Conservation (phyloP, 1,140 invertebrate species). For the Dysdera silvatica region DNA sequence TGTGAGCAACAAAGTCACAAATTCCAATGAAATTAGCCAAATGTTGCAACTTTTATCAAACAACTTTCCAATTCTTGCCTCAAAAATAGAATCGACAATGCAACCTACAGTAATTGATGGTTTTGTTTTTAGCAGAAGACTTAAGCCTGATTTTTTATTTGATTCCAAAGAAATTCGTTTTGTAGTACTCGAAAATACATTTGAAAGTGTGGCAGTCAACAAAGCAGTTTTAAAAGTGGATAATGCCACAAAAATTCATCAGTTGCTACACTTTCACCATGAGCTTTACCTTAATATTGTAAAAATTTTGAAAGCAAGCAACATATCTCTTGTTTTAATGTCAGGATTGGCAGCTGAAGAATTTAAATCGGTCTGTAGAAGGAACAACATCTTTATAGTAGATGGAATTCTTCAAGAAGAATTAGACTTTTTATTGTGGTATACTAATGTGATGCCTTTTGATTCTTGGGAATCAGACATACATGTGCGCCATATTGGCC, state of each 20-base stretch:
- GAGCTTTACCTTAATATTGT: too few species aligned
- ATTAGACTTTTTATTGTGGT: not conserved
- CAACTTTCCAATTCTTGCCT: not conserved
- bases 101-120: not conserved
- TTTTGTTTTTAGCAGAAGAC: not conserved
- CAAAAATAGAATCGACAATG: not conserved
- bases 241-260: not conserved
- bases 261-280: not conserved
- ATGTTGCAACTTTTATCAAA: not conserved
- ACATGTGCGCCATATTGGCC: not conserved
- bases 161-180: not conserved
- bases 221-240: not conserved
- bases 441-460: not conserved
- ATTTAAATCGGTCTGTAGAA: too few species aligned
- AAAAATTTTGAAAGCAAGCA: too few species aligned
- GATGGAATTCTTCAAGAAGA: constrained; percentile 6
- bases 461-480: not conserved
- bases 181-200: not conserved
- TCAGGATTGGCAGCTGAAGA: too few species aligned
- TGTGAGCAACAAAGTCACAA: not conserved
- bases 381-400: too few species aligned
- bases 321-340: too few species aligned
- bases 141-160: not conserved
- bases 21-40: not conserved
- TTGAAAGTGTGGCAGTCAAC: not conserved